phyloP scores from a whole-genome alignment of 2,113 vertebrate species.

The Trematocara marginatum region DNA sequence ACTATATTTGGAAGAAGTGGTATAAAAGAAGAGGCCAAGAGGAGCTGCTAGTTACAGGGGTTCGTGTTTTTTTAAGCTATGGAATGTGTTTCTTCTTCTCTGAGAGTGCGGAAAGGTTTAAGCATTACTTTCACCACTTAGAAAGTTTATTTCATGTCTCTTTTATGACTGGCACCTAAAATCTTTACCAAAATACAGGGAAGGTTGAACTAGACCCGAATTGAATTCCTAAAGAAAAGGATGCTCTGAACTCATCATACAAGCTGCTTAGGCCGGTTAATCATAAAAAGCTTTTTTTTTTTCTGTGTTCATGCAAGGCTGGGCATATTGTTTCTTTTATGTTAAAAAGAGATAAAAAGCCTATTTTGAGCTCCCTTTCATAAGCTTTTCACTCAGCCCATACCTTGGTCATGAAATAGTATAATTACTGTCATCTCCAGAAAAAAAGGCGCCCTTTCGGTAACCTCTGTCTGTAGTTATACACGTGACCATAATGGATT shows the following conservation, averaged over 20 bases:
- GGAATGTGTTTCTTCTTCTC: background rate
- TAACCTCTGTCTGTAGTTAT: background rate
- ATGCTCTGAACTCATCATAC: background rate
- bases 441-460: background rate
- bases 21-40: background rate
- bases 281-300: background rate
- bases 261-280: background rate
- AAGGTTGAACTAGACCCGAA: background rate
- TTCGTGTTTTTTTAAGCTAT: background rate
- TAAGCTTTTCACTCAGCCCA: background rate
- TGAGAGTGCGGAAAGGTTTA: background rate
- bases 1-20: background rate
- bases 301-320: background rate
- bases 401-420: background rate
- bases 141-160: background rate
- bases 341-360: background rate
- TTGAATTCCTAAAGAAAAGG: background rate
- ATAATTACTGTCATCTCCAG: constrained; percentile 1
- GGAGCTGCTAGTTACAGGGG: background rate
- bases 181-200: background rate
- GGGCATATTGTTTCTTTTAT: background rate
- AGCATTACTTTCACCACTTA: background rate
- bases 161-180: background rate
- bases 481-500: background rate
- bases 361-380: background rate